Percentiles rank a stretch among this genome's conserved stretches.
Evolutionary conservation across 2,888 invertebrate species (phyloP).

Genomic region (Epirrhoe tristata): DNA sequence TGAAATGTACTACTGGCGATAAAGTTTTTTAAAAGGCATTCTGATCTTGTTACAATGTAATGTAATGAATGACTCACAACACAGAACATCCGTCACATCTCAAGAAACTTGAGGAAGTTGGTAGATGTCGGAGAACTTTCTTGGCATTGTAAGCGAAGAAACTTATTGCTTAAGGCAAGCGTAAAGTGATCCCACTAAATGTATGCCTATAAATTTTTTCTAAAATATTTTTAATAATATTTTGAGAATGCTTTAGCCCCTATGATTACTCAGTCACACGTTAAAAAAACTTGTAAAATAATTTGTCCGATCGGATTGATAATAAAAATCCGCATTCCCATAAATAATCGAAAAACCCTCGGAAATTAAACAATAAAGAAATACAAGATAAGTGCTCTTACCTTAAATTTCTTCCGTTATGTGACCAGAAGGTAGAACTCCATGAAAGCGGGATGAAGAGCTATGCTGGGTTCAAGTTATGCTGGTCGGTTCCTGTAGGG

Average conservation of each 20-base stretch:
- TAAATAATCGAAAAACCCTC: conserved; percentile 61
- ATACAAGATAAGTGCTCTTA: conserved; percentile 62
- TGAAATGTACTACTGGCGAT: neutral
- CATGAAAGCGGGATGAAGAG: conserved; percentile 25
- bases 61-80: neutral
- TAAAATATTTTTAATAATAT: no score
- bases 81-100: neutral
- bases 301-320: conserved; percentile 37
- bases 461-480: conserved; percentile 20
- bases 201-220: no score
- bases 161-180: no score
- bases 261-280: conserved; percentile 9
- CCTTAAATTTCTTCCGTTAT: conserved; percentile 47
- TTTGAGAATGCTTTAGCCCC: no score
- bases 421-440: conserved; percentile 13
- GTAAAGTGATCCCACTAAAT: no score
- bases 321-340: conserved; percentile 54
- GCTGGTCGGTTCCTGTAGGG: conserved; percentile 46
- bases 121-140: neutral
- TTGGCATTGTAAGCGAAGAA: neutral
- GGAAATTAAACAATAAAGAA: conserved; percentile 68
- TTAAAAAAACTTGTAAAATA: conserved; percentile 32
- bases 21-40: neutral
- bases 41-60: neutral
- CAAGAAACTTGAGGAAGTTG: neutral